These are phyloP conservation scores for Meloe dianella DNA, from an alignment of 2,888 invertebrate genomes.

Conservation along the genomic window DNA sequence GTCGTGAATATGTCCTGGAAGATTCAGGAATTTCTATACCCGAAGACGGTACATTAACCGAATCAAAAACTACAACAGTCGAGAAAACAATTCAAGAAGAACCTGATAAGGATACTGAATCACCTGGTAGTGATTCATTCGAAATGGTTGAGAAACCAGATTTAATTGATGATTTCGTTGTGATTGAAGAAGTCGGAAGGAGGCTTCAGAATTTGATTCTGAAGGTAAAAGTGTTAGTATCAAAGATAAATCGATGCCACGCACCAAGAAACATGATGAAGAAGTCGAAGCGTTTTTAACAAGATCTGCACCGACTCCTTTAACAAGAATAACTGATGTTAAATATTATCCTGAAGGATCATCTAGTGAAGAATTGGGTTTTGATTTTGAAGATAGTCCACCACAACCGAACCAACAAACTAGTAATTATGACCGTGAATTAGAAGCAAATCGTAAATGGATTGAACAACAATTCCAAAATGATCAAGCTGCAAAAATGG, in stretches of 20 bases:
- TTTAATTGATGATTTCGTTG: constrained; percentile 85
- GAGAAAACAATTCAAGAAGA: constrained; percentile 66
- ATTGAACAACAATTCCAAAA: constrained; percentile 88
- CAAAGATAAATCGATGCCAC: constrained; percentile 57
- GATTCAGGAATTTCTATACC: constrained; percentile 64
- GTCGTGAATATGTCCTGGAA: constrained; percentile 68
- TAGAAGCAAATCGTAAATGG: constrained; percentile 84
- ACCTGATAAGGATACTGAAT: constrained; percentile 63
- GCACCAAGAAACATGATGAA: constrained; percentile 71
- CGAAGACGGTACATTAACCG: constrained; percentile 60
- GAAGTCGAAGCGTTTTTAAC: constrained; percentile 75
- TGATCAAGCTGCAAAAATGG: constrained; percentile 67
- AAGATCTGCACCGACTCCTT: constrained; percentile 71
- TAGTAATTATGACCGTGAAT: constrained; percentile 62
- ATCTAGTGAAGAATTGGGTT: constrained; percentile 68
- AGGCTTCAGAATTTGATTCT: constrained; percentile 81
- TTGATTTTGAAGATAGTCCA: constrained; percentile 74
- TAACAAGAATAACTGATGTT: constrained; percentile 60
- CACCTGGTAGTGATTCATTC: constrained; percentile 84
- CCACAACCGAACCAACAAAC: constrained; percentile 55
- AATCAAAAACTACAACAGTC: constrained; percentile 63
- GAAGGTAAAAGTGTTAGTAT: constrained; percentile 84
- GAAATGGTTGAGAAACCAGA: constrained; percentile 88
- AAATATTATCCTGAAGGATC: constrained; percentile 62
- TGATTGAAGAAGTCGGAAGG: constrained; percentile 86